phyloP scores from a whole-genome alignment of 2,888 invertebrate species.

The Latrodectus hesperus region DNA sequence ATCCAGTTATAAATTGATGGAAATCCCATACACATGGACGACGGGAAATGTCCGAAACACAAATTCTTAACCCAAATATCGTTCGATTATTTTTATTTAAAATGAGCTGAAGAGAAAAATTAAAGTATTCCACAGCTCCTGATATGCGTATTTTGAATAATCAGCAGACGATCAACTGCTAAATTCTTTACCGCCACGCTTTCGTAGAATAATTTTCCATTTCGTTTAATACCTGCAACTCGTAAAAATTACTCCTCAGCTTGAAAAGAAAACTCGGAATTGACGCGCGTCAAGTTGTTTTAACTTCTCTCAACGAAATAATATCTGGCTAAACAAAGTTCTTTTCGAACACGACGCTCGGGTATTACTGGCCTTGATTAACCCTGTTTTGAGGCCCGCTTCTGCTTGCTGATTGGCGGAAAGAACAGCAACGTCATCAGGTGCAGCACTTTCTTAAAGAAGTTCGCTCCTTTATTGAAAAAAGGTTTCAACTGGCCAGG shows the following conservation, averaged over 20 bases:
- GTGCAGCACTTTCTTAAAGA: slow-evolving; percentile 24
- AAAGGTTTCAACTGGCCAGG: not conserved
- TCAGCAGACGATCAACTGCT: not conserved
- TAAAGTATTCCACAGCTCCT: not conserved
- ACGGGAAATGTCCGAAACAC: not conserved
- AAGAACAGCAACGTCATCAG: slow-evolving; percentile 42
- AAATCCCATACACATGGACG: slow-evolving; percentile 31
- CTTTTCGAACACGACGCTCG: slow-evolving; percentile 18
- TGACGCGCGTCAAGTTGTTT: not conserved
- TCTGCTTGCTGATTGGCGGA: slow-evolving; percentile 45
- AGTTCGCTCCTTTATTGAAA: not conserved
- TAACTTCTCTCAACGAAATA: not conserved
- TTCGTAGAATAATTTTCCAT: not conserved
- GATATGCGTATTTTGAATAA: not conserved
- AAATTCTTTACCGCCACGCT: not conserved
- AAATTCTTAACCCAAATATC: not conserved
- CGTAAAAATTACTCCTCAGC: not conserved
- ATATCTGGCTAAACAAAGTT: not conserved
- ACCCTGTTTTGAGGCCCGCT: slow-evolving; percentile 62
- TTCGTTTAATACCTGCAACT: not conserved
- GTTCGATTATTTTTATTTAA: not conserved
- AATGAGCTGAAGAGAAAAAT: not conserved
- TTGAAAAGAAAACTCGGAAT: not conserved
- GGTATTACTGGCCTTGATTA: slow-evolving; percentile 53
- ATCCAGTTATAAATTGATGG: slow-evolving; percentile 8